Evolutionary conservation across 2,888 invertebrate genomes (phyloP).

Genomic region (Thymelicus acteon): DNA sequence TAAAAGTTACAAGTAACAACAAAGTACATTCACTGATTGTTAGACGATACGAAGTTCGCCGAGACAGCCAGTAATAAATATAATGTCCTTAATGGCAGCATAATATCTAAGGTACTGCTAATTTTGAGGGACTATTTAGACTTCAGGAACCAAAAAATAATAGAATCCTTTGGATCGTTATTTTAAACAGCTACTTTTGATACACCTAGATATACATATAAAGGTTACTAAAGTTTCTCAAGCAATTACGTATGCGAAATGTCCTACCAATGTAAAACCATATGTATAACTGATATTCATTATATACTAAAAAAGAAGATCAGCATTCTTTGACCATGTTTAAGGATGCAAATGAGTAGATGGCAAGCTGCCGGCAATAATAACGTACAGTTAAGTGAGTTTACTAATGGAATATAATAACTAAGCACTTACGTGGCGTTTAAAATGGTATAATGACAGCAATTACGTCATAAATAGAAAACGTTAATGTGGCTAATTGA

Average conservation of each 20-base stretch:
- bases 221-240: not conserved
- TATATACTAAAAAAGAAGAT: constrained; percentile 1
- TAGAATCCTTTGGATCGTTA: no score
- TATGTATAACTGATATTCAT: constrained; percentile 21
- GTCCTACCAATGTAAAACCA: not conserved
- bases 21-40: no score
- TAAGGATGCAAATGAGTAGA: constrained; percentile 22
- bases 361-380: constrained; percentile 17
- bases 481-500: constrained; percentile 9
- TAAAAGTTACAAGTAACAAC: no score
- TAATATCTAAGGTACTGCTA: no score
- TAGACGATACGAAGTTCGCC: no score
- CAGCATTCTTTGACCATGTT: constrained; percentile 17
- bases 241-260: not conserved
- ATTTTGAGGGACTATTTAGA: no score
- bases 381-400: constrained; percentile 24
- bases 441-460: constrained; percentile 28
- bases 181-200: no score
- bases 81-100: no score
- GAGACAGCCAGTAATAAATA: no score
- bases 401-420: constrained; percentile 31
- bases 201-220: not conserved
- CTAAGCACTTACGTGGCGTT: constrained; percentile 19
- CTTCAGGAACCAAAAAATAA: no score
- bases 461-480: constrained; percentile 28